These are phyloP conservation scores for Ceraclea dissimilis DNA, from an alignment of 2,888 invertebrate species.

Conservation along the genomic window DNA sequence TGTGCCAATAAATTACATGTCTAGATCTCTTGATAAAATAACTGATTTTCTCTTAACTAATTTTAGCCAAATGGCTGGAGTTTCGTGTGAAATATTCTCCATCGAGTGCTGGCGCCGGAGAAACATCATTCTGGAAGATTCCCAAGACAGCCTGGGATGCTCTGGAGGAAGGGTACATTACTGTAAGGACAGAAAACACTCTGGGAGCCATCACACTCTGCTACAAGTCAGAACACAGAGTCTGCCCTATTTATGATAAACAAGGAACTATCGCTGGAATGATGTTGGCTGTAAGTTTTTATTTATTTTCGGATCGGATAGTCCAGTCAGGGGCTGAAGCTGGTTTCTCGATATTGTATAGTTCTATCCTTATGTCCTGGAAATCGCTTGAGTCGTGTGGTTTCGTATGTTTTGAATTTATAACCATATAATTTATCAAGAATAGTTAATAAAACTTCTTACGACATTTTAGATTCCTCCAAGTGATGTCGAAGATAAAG, in stretches of 20 bases:
- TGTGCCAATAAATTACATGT: too few species aligned
- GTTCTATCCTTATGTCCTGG: too few species aligned
- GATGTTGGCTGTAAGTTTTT: slow-evolving; percentile 19
- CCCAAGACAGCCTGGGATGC: slow-evolving; percentile 15
- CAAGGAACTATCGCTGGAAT: slow-evolving; percentile 23
- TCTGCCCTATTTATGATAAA: slow-evolving; percentile 21
- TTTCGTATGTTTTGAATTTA: too few species aligned
- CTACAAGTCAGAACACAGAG: slow-evolving; percentile 13
- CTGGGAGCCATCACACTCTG: slow-evolving; percentile 17
- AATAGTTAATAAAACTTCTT: not conserved
- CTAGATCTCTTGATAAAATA: too few species aligned
- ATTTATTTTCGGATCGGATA: not conserved
- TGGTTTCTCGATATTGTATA: too few species aligned
- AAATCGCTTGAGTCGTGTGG: too few species aligned
- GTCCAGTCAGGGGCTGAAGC: not conserved
- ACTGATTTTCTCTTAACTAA: not conserved
- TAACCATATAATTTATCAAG: too few species aligned
- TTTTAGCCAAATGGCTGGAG: slow-evolving; percentile 23
- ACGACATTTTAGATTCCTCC: slow-evolving; percentile 17
- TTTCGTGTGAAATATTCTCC: slow-evolving; percentile 23
- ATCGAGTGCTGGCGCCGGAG: slow-evolving; percentile 6
- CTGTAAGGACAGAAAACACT: slow-evolving; percentile 12
- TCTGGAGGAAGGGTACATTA: slow-evolving; percentile 28
- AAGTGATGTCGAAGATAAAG: slow-evolving; percentile 19
- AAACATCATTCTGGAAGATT: slow-evolving; percentile 23